Evolutionary conservation across 2,797 vertebrate genomes (phyloP).

Genomic region (Mus minutoides): DNA sequence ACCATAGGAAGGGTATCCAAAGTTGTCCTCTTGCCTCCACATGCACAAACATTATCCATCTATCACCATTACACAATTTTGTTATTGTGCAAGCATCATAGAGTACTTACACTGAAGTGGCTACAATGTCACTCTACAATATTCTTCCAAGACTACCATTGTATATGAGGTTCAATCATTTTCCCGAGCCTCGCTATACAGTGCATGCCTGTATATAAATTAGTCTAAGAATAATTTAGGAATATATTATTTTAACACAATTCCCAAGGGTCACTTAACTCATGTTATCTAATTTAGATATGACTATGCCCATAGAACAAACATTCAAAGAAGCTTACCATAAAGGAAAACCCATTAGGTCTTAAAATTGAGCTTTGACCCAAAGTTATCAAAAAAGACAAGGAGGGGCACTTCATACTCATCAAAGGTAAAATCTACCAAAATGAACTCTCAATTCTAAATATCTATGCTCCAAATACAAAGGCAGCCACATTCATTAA

Average conservation of each 20-base stretch:
- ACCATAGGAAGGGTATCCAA: background rate
- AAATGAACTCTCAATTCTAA: too few species aligned
- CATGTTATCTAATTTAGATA: background rate
- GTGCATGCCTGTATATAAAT: background rate
- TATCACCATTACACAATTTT: background rate
- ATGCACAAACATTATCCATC: background rate
- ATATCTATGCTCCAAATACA: too few species aligned
- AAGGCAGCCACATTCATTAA: too few species aligned
- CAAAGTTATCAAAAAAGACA: too few species aligned
- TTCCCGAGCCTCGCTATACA: background rate
- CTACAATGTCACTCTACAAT: background rate
- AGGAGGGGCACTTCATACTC: too few species aligned
- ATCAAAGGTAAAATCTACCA: too few species aligned
- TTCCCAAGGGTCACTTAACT: constrained; percentile 13
- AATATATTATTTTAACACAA: background rate
- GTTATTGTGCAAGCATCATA: background rate
- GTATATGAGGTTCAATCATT: background rate
- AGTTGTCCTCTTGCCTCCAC: background rate
- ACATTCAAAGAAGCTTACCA: background rate
- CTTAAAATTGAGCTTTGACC: background rate
- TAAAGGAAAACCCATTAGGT: background rate
- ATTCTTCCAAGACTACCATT: background rate
- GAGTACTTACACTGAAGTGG: background rate
- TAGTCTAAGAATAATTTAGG: constrained; percentile 11
- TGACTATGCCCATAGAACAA: constrained; percentile 6